Evolutionary conservation across 1,140 invertebrate genomes (phyloP), one percentile per base, ranked within the genome.

Genomic region (Asobara japonica): DNA sequence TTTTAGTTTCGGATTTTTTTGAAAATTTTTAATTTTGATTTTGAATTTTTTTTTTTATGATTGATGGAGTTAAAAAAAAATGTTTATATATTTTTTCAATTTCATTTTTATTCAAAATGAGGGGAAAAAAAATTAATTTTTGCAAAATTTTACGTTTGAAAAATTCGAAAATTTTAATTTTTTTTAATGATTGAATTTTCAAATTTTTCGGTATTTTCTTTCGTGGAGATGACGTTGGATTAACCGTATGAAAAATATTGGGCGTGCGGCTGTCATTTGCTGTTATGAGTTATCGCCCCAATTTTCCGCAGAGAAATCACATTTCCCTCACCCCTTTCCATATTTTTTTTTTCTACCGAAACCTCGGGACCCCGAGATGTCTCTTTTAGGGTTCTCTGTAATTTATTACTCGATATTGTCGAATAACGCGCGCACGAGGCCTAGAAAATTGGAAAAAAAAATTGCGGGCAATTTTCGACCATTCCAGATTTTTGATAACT

Each of bases 381-480:
- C 82, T 87, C 84, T 84, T 86, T 87, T 86, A 86, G 84, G 85
- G 83, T 78, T 77, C 64, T 68, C 64, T 80, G 85, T 86, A 87
- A 87, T 87, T 87, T 87, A 87, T 86, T 80, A 82, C 80, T 81
- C 61, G n/a, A 78, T 71, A 86, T 86, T 87, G 86, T 85, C 83
- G 81, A 87, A 86, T 87, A 87, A 82, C 84, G 80, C 83, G 83
- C 82, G 80, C 81, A n/a, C n/a, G n/a, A n/a, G n/a, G n/a, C n/a
- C n/a, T n/a, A n/a, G n/a, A n/a, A n/a, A n/a, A n/a, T n/a, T n/a
- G n/a, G n/a, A n/a, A n/a, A n/a, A n/a, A n/a, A n/a, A n/a, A n/a
- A n/a, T n/a, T n/a, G n/a, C n/a, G n/a, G n/a, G n/a, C n/a, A n/a
- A n/a, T n/a, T n/a, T n/a, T n/a, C n/a, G n/a, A n/a, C n/a, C n/a